Base-by-base conservation (phyloP, 2,113 vertebrate species). In the Fukomys damarensis region DNA sequence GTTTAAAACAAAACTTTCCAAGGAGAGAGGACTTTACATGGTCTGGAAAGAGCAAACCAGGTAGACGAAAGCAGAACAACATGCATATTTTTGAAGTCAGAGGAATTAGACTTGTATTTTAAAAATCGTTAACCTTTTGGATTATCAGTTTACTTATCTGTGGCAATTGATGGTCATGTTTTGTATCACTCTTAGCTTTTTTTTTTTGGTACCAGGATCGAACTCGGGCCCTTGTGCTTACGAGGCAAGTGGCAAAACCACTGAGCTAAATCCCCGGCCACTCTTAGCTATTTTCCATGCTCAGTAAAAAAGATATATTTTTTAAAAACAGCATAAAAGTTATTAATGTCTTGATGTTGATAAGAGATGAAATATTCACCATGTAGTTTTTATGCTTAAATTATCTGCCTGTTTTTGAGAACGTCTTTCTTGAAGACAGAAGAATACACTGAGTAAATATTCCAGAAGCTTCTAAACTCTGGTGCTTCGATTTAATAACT, bases 11-110 rank as follows among this genome's bases (percentile, higher is more conserved):
- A 61, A 32, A 7, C 9, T 32, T 59, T 7, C 20, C 30, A 81
- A 95, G 2, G 12, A 68, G 10, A 65, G 2, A 43, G 56, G 16
- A 65, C 35, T 81, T 90, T 93, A 12, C 19, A 54, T 87, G 38
- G 52, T 85, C 54, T 86, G 92, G 26, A 93, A 89, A 95, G 22
- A 74, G 32, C 19, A 74, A 81, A 89, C 26, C 63, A 81, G 28
- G 28, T 49, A 65, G 35, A 81, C 76, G 63, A 90, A 80, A 80
- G 26, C 22, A 54, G 32, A 79, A 68, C 13, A 46, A 8, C 35
- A 24, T 28, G 13, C 20, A 81, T 19, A 17, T 76, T 61, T 93
- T 81, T 66, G 3, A 63, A 93, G 74, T 76, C 49, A 52, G 22
- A 66, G 17, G 43, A 65, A 65, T 77, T 90, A 43, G 30, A n/a